Base-by-base conservation (phyloP, 2,113 vertebrate genomes). In the Gracilinanus agilis region DNA sequence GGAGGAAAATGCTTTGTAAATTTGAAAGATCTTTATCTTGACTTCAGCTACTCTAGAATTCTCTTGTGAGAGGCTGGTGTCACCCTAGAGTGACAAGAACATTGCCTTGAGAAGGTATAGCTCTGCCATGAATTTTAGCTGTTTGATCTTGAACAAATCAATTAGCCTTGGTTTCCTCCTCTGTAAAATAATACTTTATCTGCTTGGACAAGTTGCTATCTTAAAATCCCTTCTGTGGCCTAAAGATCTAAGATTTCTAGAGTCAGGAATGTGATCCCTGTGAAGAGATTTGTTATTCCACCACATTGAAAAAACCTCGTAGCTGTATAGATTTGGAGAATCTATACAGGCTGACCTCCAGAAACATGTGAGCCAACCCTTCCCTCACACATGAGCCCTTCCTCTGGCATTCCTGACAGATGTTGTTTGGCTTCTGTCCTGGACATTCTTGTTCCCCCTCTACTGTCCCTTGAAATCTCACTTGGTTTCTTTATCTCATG, bases 191-290 rank as follows among this genome's bases (percentile, higher is more conserved):
- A 83, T 83, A 40, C 67, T 9, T 40, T 19, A 40, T 83, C n/a
- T 83, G 67, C 67, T 13, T 83, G 67, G 67, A 40, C n/a, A 83
- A 9, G 67, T 83, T 83, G 67, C 67, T 83, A 83, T 83, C 67
- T 83, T 83, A 83, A 75, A 83, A 19, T 83, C 67, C 67, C n/a
- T 83, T 83, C 67, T 83, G 67, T 83, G 67, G n/a, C 67, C 67
- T 2, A 7, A 83, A 40, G 67, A 40, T 40, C 67, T 83, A 40
- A 83, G 67, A 83, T 83, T 40, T 83, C 67, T 83, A n/a, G 21
- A 21, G 67, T 40, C n/a, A 83, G 67, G 67, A 83, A 83, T 83
- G 67, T 83, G 67, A 83, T 83, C 67, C n/a, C 67, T 40, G n/a
- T 83, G 67, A 83, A 83, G 67, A 19, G n/a, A 83, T 83, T 83